Evolutionary conservation across 2,888 invertebrate species (phyloP), one percentile per base, ranked within the genome.

Genomic region (Drosophila phalerata): DNA sequence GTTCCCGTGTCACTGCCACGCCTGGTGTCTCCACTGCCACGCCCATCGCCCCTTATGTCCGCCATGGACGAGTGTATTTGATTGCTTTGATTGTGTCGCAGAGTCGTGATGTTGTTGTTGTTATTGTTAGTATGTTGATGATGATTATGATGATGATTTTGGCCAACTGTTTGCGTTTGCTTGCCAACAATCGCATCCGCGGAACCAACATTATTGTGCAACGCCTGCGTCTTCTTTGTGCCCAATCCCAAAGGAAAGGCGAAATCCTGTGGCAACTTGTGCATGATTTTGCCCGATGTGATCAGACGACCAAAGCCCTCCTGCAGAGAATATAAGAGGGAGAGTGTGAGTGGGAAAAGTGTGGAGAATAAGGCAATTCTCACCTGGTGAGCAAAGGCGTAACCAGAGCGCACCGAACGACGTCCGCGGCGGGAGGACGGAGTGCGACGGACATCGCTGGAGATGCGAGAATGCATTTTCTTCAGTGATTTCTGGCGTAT

Each of bases 251-350:
- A 94, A 4, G 95, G 95, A 77, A 96, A 95, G 90, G 95, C 96
- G 79, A 96, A 96, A 91, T 96, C 96, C 92, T 96, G 96, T 60
- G 96, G 96, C 92, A 96, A 93, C 91, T 96, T 96, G 77, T 96
- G 94, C 98, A 98, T 98, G 90, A 98, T 98, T 93, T 98, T 98
- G 69, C 98, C 99, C 52, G 98, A 98, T 11, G 98, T 99, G 92
- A 99, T 99, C 84, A 99, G 96, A 19, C 98, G 95, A 51, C 98
- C 98, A 93, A 98, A 99, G 85, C 98, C 98, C 94, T 98, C 97
- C 93, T 93, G 57, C 1, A 53, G 10, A n/a, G 0, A 34, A 15
- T 11, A 15, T 22, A 22, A 11, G 32, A n/a, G 9, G 25, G 19
- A 22, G 55, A 9, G 9, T 22, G 13, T 15, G 15, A 25, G 43